Evolutionary conservation across 2,113 vertebrate species (phyloP).

Genomic region (Pristiophorus japonicus): DNA sequence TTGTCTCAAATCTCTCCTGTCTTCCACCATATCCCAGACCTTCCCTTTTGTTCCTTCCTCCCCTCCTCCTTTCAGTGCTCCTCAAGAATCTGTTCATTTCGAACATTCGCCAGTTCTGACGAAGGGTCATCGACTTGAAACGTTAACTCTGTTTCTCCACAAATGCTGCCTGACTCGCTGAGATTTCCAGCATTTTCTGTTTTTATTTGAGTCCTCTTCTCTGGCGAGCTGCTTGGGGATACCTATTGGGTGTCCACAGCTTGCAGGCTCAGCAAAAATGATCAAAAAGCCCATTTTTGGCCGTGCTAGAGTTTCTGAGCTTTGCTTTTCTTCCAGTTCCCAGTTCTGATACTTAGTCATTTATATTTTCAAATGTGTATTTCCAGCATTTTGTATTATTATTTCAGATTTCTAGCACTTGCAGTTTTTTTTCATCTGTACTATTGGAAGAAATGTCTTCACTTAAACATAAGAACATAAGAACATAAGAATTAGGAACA

Average conservation of each 20-base stretch:
- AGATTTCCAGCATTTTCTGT: too few relatives aligned
- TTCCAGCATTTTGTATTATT: background rate
- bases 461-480: too few relatives aligned
- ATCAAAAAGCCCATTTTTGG: background rate
- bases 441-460: background rate
- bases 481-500: too few relatives aligned
- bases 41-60: too few relatives aligned
- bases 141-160: too few relatives aligned
- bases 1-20: too few relatives aligned
- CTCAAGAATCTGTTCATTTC: too few relatives aligned
- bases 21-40: too few relatives aligned
- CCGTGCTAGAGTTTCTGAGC: background rate
- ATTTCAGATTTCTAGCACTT: background rate
- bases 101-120: too few relatives aligned
- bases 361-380: background rate
- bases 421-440: background rate
- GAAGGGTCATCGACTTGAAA: too few relatives aligned
- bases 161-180: too few relatives aligned
- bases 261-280: background rate
- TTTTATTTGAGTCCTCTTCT: background rate
- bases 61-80: too few relatives aligned
- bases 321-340: background rate
- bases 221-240: background rate
- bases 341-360: background rate
- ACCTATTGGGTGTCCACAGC: background rate